Evolutionary conservation across 1,140 invertebrate genomes (phyloP), one percentile per base, ranked within the genome.

Genomic region (Cyphomyrmex costatus): DNA sequence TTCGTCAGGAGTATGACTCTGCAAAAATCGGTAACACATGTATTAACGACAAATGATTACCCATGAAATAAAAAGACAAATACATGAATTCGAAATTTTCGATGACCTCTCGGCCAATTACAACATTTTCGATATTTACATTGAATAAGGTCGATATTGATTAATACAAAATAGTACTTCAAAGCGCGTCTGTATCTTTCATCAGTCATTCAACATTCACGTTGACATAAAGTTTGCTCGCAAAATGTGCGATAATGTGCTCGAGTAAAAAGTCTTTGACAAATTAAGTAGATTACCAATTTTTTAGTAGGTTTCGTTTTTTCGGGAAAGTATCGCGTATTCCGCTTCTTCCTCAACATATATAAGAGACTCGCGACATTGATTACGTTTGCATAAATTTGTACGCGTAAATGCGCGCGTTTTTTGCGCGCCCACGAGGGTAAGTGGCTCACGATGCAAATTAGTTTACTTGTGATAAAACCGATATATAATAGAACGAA

Each of bases 271-370:
- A 94, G 92, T 92, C 91, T 93, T 87, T 88, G 92, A 89, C 91
- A 93, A 94, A 94, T 94, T 93, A 94, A n/a, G 91, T 90, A 33
- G 82, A 91, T 93, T 94, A 94, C 92, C 88, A 91, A 94, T 93
- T 92, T 92, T 87, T 90, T 63, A 21, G 83, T 53, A 70, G 12
- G 65, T 88, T 93, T 94, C 93, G 90, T 93, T 93, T 93, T 93
- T 79, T 24, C 74, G 65, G 68, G 70, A 89, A 92, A 92, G 91
- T 80, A 88, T 88, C 71, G 80, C 89, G 56, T 68, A 71, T 6
- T 36, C 36, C 6, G 6, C 2, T 36, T 36, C 36, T 36, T 6
- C 51, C 33, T 10, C n/a, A 33, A 49, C 60, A 58, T 60, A 58
- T 60, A 56, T 51, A 65, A 89, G 63, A 86, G 88, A 70, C 46